Percentiles rank a stretch among this genome's conserved stretches.
Conservation (phyloP, 2,113 vertebrate genomes). For the Pontoporia blainvillei region DNA sequence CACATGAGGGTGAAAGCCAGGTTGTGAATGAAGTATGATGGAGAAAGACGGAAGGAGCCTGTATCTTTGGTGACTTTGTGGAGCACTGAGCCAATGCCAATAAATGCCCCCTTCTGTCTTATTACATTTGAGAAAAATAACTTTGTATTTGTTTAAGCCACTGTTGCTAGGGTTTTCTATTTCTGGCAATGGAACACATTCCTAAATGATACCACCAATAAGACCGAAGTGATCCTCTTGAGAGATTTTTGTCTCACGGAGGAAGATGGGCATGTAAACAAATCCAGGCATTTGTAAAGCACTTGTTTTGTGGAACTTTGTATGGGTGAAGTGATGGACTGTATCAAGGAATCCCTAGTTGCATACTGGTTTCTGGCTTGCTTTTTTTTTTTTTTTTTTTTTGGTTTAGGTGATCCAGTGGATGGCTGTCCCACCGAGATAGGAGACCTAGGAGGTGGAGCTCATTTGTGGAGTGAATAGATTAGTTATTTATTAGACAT, state of each 20-base stretch:
- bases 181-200: neutral
- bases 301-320: neutral
- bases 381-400: neutral
- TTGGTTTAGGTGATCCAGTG: neutral
- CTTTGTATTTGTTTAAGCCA: neutral
- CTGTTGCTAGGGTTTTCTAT: neutral
- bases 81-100: neutral
- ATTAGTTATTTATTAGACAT: neutral
- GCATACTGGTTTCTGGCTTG: neutral
- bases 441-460: neutral
- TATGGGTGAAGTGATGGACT: neutral
- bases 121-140: neutral
- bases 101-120: neutral
- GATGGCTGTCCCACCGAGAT: neutral
- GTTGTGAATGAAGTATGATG: neutral
- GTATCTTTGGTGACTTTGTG: neutral
- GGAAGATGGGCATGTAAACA: neutral
- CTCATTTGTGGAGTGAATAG: neutral
- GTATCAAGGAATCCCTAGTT: neutral
- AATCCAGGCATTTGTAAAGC: neutral
- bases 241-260: neutral
- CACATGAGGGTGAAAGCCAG: neutral
- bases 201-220: neutral
- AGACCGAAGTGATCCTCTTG: neutral
- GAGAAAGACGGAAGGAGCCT: neutral